Percentiles rank a stretch among this genome's conserved stretches.
Conservation (phyloP, 1,140 invertebrate genomes). For the Drosophila kurseongensis region DNA sequence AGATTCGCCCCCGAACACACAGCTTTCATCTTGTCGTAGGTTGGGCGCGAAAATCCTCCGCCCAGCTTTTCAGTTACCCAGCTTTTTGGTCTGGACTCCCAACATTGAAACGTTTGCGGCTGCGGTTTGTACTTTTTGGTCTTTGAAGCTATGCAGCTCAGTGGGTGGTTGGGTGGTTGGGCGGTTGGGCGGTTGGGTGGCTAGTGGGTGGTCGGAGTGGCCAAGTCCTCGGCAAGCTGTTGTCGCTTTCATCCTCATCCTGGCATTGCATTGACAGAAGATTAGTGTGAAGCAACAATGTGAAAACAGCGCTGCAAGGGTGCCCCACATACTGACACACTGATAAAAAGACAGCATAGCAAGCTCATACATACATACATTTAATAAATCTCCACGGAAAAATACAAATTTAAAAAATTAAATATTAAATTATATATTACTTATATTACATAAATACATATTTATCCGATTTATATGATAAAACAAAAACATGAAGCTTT, state of each 20-base stretch:
- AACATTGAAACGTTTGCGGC: slow-evolving; percentile 78
- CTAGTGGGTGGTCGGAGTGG: slow-evolving; percentile 13
- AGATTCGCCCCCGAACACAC: slow-evolving; percentile 66
- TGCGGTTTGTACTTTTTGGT: slow-evolving; percentile 81
- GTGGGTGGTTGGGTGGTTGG: slow-evolving; percentile 11
- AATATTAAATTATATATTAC: no score
- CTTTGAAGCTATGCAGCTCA: slow-evolving; percentile 64
- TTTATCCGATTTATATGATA: no score
- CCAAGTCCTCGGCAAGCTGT: slow-evolving; percentile 69
- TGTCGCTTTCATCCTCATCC: slow-evolving; percentile 76
- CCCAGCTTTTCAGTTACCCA: slow-evolving; percentile 22
- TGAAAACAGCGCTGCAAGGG: slow-evolving; percentile 77
- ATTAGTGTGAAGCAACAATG: slow-evolving; percentile 82
- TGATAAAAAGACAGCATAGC: not conserved
- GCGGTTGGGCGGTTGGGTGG: slow-evolving; percentile 8
- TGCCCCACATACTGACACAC: slow-evolving; percentile 23
- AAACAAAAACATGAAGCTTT: no score
- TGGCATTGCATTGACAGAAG: slow-evolving; percentile 77
- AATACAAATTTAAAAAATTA: no score
- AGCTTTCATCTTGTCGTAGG: slow-evolving; percentile 24
- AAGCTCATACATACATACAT: not conserved
- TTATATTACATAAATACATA: no score
- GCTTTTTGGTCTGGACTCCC: slow-evolving; percentile 22
- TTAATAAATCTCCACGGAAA: no score
- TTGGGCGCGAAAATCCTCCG: slow-evolving; percentile 54